Conservation (phyloP, 2,888 invertebrate genomes). For the Drosophila kokeensis region DNA sequence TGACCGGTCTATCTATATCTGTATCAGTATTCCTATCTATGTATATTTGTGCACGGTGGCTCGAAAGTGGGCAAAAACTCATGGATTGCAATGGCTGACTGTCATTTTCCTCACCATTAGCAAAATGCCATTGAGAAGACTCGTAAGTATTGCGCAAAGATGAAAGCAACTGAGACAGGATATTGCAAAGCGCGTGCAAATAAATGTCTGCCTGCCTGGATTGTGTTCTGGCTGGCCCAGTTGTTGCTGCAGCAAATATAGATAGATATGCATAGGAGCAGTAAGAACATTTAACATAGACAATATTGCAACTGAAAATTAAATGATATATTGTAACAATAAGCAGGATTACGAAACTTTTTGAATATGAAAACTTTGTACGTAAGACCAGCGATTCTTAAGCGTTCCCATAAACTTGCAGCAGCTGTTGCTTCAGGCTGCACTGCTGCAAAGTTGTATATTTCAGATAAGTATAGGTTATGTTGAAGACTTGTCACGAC, state of each 20-base stretch:
- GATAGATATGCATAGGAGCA: not conserved
- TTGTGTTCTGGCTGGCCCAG: slow-evolving; percentile 8
- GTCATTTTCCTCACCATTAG: slow-evolving; percentile 59
- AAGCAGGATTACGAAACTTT: slow-evolving; percentile 27
- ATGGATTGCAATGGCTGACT: slow-evolving; percentile 33
- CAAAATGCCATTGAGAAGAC: slow-evolving; percentile 38
- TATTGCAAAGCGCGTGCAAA: slow-evolving; percentile 45
- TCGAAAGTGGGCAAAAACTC: slow-evolving; percentile 27
- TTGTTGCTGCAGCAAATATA: slow-evolving; percentile 9
- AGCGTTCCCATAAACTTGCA: slow-evolving; percentile 11
- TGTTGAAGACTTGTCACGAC: not conserved
- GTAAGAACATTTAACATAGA: not conserved
- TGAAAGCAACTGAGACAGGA: slow-evolving; percentile 50
- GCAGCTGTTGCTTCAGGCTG: slow-evolving; percentile 36
- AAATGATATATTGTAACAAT: slow-evolving; percentile 19
- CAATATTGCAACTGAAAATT: slow-evolving; percentile 30
- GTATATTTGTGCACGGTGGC: slow-evolving; percentile 20
- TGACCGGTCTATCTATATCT: slow-evolving; percentile 40
- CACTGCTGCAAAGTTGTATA: not conserved
- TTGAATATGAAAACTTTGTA: slow-evolving; percentile 44
- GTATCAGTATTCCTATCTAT: slow-evolving; percentile 7
- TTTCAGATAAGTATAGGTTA: too few relatives aligned
- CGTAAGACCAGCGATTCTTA: slow-evolving; percentile 11
- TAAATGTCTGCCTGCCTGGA: slow-evolving; percentile 51
- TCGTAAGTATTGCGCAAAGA: slow-evolving; percentile 35